Conservation (phyloP, 2,888 invertebrate species). For the Sesamia inferens region DNA sequence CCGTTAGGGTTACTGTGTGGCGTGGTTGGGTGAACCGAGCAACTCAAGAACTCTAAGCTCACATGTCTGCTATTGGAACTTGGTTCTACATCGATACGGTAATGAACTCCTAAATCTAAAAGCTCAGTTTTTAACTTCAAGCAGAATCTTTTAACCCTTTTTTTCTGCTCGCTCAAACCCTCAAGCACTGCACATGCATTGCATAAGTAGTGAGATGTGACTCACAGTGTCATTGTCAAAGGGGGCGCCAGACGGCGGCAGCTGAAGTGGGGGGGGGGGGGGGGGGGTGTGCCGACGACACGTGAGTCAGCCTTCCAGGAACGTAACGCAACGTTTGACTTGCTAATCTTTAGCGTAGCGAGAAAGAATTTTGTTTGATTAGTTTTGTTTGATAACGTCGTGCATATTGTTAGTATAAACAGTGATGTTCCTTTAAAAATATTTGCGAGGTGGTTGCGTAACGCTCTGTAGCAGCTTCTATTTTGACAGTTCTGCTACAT, state of each 20-base stretch:
- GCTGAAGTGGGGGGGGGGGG: constrained; percentile 53
- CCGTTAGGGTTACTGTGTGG: too few species aligned
- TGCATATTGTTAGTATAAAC: background rate
- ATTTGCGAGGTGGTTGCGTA: background rate
- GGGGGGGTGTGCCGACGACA: constrained; percentile 57
- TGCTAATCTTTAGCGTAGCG: constrained; percentile 61
- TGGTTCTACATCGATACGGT: background rate
- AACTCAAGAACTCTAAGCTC: background rate
- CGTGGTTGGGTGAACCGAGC: too few species aligned
- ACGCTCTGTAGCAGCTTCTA: background rate
- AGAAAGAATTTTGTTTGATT: constrained; percentile 24
- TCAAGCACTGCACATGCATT: constrained; percentile 42
- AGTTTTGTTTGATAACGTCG: constrained; percentile 20
- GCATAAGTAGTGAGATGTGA: constrained; percentile 60
- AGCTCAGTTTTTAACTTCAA: background rate
- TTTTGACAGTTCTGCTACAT: background rate
- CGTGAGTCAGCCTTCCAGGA: constrained; percentile 73
- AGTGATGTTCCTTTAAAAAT: background rate
- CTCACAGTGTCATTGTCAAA: constrained; percentile 62
- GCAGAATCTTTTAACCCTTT: background rate
- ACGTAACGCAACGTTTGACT: constrained; percentile 65
- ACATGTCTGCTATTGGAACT: background rate
- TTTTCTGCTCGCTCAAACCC: background rate
- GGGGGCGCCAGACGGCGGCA: constrained; percentile 66
- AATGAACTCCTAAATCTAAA: background rate